Conservation (phyloP, 2,113 vertebrate species). For the Hypocryptadius cinnamomeus region DNA sequence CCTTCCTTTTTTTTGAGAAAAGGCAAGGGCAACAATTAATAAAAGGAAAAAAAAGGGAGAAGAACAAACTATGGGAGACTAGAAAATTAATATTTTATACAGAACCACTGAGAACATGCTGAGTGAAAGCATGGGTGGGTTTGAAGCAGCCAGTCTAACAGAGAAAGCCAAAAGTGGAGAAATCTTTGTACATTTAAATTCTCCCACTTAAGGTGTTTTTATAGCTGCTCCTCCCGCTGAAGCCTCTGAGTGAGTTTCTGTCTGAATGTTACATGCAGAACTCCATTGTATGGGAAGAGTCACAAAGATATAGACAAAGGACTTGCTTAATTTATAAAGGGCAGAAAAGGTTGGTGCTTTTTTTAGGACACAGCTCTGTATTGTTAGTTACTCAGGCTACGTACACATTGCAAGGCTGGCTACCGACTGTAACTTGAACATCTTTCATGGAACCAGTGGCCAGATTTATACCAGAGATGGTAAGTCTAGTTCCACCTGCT, state of each 20-base stretch:
- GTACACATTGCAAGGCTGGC: constrained; percentile 83
- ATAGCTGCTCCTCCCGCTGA: neutral
- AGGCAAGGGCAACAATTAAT: neutral
- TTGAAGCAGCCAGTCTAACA: neutral
- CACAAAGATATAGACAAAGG: neutral
- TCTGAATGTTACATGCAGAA: neutral
- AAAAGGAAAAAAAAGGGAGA: neutral
- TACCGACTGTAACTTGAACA: constrained; percentile 71
- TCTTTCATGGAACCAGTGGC: constrained; percentile 85
- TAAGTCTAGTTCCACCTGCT: constrained; percentile 85
- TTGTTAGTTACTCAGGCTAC: constrained; percentile 33
- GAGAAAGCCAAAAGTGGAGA: neutral
- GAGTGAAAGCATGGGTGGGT: neutral
- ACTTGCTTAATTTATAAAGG: neutral
- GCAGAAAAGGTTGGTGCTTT: neutral
- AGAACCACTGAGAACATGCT: neutral
- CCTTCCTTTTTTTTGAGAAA: neutral
- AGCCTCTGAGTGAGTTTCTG: neutral
- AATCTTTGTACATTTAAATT: neutral
- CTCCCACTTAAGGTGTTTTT: neutral
- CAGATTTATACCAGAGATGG: constrained; percentile 78
- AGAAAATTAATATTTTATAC: neutral
- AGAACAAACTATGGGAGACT: neutral
- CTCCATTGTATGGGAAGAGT: neutral
- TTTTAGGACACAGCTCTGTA: neutral